phyloP scores from a whole-genome alignment of 2,888 invertebrate species.

The Mythimna loreyi region DNA sequence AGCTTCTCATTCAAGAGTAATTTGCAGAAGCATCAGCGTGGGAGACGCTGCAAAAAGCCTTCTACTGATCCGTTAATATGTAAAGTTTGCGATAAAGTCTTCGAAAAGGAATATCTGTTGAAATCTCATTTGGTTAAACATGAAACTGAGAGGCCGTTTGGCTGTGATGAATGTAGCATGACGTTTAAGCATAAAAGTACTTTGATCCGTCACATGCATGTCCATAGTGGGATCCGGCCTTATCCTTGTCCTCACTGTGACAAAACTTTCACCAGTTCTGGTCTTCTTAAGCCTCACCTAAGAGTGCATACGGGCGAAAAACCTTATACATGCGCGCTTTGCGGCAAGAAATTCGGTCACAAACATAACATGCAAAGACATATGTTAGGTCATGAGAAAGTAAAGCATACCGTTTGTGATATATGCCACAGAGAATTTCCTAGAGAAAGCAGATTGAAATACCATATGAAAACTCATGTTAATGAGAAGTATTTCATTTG shows the following conservation, averaged over 20 bases:
- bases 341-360: constrained; percentile 76
- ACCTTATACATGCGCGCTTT: constrained; percentile 72
- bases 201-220: constrained; percentile 73
- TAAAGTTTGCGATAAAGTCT: constrained; percentile 63
- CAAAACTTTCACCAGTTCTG: constrained; percentile 73
- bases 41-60: constrained; percentile 54
- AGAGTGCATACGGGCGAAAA: constrained; percentile 75
- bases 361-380: constrained; percentile 83
- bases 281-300: constrained; percentile 71
- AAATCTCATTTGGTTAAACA: constrained; percentile 67
- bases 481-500: constrained; percentile 79
- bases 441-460: constrained; percentile 77
- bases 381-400: constrained; percentile 71
- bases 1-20: constrained; percentile 67
- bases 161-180: constrained; percentile 60
- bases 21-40: constrained; percentile 61
- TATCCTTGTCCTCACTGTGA: constrained; percentile 73
- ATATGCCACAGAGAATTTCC: constrained; percentile 81
- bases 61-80: constrained; percentile 52
- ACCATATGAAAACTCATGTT: constrained; percentile 80
- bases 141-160: constrained; percentile 51
- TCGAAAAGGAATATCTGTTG: constrained; percentile 62
- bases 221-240: constrained; percentile 71
- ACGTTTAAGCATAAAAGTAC: constrained; percentile 79
- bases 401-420: constrained; percentile 77